Evolutionary conservation across 2,113 vertebrate species (phyloP).

Genomic region (Agapornis roseicollis): DNA sequence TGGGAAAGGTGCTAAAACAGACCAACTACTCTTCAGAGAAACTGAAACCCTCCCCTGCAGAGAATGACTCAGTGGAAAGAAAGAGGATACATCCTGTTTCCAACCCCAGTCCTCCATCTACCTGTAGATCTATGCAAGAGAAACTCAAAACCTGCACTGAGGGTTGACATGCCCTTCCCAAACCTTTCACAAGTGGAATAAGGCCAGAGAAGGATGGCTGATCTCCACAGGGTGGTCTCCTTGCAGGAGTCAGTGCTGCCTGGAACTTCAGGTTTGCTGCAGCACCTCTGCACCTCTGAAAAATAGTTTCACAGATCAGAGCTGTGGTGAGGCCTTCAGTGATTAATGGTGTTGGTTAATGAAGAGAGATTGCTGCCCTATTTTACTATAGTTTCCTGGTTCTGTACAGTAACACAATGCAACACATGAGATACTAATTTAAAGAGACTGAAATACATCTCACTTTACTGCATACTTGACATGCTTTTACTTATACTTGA

Average conservation of each 20-base stretch:
- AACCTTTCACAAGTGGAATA: accelerated
- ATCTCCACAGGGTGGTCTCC: accelerated
- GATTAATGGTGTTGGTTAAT: not conserved
- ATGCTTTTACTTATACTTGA: not conserved
- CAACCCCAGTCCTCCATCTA: not conserved
- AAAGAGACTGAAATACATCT: not conserved
- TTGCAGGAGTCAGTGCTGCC: not conserved
- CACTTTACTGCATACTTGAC: not conserved
- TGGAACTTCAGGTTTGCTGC: not conserved
- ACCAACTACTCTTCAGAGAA: not conserved
- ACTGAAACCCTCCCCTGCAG: accelerated
- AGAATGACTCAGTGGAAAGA: not conserved
- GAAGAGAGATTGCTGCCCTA: not conserved
- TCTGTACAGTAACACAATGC: not conserved
- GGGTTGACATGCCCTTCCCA: not conserved
- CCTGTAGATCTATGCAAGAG: not conserved
- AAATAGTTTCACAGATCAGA: not conserved
- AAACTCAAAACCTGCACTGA: accelerated
- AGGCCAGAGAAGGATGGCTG: accelerated
- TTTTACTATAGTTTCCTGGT: not conserved
- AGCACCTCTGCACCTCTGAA: not conserved
- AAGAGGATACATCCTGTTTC: not conserved
- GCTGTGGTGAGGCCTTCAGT: not conserved
- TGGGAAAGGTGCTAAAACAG: not conserved
- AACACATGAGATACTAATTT: not conserved